Evolutionary conservation across 1,140 invertebrate genomes (phyloP).

Genomic region (Mercenaria mercenaria): DNA sequence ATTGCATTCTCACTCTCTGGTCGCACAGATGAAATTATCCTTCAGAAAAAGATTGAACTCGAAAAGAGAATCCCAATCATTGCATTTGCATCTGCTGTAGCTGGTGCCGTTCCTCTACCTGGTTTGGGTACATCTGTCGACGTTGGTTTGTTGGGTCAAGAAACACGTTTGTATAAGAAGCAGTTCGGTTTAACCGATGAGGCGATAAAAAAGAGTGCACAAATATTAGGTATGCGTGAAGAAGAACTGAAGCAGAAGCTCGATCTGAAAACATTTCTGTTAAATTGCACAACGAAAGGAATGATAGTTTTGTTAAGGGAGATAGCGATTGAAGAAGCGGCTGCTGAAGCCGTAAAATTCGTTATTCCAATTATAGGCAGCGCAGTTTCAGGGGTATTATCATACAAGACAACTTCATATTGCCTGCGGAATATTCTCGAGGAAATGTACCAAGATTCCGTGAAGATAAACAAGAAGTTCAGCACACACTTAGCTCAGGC

Average conservation of each 20-base stretch:
- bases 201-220: neutral
- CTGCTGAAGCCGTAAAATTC: neutral
- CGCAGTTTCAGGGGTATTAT: neutral
- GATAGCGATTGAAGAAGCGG: neutral
- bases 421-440: too few species aligned
- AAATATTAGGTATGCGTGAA: neutral
- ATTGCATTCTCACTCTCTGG: neutral
- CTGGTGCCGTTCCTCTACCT: neutral
- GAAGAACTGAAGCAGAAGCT: neutral
- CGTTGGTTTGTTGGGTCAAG: neutral
- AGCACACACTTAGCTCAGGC: too few species aligned
- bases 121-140: neutral
- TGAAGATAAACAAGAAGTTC: too few species aligned
- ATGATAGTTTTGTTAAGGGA: neutral
- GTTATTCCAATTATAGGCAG: neutral
- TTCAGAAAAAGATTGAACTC: neutral
- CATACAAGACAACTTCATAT: neutral
- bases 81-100: neutral
- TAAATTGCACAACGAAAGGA: neutral
- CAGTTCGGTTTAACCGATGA: neutral
- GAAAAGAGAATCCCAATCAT: neutral
- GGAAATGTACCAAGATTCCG: too few species aligned
- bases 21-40: neutral
- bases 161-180: neutral
- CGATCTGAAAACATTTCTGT: neutral